A percentile compares a stretch with the other conserved stretches of the same genome.
phyloP scores from a whole-genome alignment of 2,888 invertebrate species.

The Diarsia dahlii region DNA sequence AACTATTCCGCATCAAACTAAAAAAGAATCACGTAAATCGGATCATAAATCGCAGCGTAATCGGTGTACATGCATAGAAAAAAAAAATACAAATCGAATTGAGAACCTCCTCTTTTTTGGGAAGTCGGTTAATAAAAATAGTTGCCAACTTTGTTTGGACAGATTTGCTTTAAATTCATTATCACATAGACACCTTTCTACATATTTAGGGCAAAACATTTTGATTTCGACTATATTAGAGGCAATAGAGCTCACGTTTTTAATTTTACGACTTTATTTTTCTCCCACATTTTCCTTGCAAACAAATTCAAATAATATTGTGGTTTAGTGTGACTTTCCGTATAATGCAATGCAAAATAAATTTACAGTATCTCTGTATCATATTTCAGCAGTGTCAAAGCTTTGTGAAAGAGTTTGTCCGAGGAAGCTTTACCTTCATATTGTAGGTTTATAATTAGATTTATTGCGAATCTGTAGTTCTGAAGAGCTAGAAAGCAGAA shows the following conservation, averaged over 20 bases:
- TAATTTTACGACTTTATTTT: background rate
- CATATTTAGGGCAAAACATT: background rate
- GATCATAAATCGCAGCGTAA: too few species aligned
- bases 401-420: background rate
- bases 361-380: conserved; percentile 4
- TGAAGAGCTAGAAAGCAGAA: background rate
- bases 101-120: too few species aligned
- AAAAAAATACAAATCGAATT: too few species aligned
- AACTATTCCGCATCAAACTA: too few species aligned
- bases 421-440: background rate
- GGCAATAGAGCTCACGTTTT: background rate
- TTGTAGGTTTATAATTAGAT: conserved; percentile 1
- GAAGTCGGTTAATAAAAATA: too few species aligned
- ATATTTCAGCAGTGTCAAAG: conserved; percentile 23
- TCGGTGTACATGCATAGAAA: too few species aligned
- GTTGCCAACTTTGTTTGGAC: too few species aligned
- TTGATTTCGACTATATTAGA: background rate
- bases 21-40: too few species aligned
- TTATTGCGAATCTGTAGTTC: background rate
- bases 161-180: too few species aligned
- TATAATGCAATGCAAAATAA: conserved; percentile 7
- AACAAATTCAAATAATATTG: background rate
- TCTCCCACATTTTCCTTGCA: background rate
- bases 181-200: background rate
- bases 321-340: background rate